phyloP scores from a whole-genome alignment of 23 tunicate species.

The Corella eumyota region DNA sequence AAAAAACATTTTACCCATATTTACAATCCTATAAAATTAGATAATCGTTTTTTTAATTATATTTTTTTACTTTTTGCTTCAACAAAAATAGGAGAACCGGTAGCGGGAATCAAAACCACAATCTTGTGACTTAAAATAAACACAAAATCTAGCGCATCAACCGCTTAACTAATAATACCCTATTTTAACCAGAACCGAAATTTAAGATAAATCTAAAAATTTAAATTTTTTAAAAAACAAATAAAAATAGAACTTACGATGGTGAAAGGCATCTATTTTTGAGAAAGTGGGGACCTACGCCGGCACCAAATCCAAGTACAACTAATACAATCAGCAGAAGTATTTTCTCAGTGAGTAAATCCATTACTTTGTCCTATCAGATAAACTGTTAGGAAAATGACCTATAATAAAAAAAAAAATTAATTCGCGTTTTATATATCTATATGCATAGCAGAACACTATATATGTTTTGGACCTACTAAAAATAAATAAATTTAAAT shows the following conservation, averaged over 20 bases:
- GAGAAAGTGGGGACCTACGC: slow-evolving; percentile 15
- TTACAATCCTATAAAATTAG: no score
- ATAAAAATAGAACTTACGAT: slow-evolving; percentile 28
- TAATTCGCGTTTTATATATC: no score
- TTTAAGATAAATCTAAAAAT: background rate
- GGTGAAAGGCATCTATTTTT: slow-evolving; percentile 28
- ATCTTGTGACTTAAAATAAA: no score
- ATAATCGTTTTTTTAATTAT: no score
- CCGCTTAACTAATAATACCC: background rate
- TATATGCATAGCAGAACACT: no score
- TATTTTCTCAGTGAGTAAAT: slow-evolving; percentile 20
- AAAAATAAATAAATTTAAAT: no score
- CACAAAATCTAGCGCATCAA: background rate
- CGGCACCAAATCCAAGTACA: slow-evolving; percentile 29
- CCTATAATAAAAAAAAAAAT: no score
- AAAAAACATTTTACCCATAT: no score
- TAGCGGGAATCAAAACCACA: no score
- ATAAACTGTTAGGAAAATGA: background rate
- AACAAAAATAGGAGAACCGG: no score
- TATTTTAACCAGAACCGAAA: background rate
- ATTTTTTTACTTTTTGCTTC: no score
- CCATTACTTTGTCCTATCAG: slow-evolving; percentile 4
- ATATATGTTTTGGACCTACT: no score
- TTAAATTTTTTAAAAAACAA: background rate
- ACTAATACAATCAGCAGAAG: slow-evolving; percentile 17